Percentiles rank a stretch among this genome's conserved stretches.
Evolutionary conservation across 1,140 invertebrate genomes (phyloP).

Genomic region (Andrena cerasifolii): DNA sequence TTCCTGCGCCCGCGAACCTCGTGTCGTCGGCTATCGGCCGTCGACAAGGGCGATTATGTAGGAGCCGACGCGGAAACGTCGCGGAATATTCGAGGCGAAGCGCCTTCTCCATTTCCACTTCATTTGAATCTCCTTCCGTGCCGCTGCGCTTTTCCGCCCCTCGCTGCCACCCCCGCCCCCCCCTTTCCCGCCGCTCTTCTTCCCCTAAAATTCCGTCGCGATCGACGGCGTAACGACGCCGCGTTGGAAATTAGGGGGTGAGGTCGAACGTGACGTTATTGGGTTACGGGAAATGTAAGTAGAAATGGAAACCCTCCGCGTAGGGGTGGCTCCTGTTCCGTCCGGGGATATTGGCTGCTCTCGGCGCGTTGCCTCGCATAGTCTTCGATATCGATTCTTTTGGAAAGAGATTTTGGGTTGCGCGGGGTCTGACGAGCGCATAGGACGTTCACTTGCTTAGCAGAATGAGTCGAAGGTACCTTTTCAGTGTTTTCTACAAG

Average conservation of each 20-base stretch:
- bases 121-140: constrained; percentile 54
- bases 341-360: constrained; percentile 7
- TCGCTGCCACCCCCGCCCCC: neutral
- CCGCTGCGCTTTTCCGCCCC: constrained; percentile 34
- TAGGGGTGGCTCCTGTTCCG: no score
- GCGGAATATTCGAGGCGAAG: constrained; percentile 21
- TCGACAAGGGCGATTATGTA: no score
- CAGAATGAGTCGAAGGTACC: no score
- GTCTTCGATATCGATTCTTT: no score
- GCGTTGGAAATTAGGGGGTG: constrained; percentile 40
- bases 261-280: constrained; percentile 25
- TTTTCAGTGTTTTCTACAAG: no score
- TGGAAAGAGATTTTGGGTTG: no score
- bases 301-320: constrained; percentile 6
- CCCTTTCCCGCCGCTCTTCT: neutral
- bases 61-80: constrained; percentile 1
- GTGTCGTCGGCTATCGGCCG: neutral
- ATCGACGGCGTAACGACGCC: constrained; percentile 36
- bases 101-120: constrained; percentile 48
- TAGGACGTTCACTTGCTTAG: no score
- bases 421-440: no score
- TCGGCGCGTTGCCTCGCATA: neutral
- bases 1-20: constrained; percentile 8
- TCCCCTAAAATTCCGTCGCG: constrained; percentile 26
- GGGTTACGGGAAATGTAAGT: constrained; percentile 16